phyloP scores from a whole-genome alignment of 2,113 vertebrate genomes.

The Melanostigma gelatinosum region DNA sequence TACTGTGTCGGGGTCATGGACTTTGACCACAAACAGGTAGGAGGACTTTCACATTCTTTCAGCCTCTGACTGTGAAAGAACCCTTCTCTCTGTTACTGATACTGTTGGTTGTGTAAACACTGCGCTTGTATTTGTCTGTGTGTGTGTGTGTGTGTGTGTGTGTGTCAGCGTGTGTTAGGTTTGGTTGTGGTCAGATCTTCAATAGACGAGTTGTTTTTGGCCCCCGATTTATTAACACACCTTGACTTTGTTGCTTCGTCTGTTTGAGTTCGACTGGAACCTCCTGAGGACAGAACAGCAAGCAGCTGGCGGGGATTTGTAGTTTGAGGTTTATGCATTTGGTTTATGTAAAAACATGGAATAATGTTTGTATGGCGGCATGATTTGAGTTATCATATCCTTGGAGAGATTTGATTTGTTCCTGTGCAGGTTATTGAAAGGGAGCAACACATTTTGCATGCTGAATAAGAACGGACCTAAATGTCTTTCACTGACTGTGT shows the following conservation, averaged over 20 bases:
- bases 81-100: constrained; percentile 19
- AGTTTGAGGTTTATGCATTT: constrained; percentile 16
- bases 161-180: neutral
- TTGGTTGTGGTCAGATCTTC: constrained; percentile 10
- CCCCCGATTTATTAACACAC: constrained; percentile 18
- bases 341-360: constrained; percentile 30
- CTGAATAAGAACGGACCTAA: neutral
- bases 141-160: constrained; percentile 6
- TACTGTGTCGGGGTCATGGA: constrained; percentile 96
- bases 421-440: constrained; percentile 6
- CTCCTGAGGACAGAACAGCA: constrained; percentile 18
- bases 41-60: neutral
- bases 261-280: constrained; percentile 6
- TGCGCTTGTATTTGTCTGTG: constrained; percentile 50
- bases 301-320: constrained; percentile 4
- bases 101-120: constrained; percentile 41
- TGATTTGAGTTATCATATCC: constrained; percentile 17
- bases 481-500: neutral
- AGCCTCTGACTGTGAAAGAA: neutral
- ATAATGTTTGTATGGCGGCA: neutral
- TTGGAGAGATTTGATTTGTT: neutral
- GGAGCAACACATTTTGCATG: neutral
- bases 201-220: constrained; percentile 22
- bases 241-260: constrained; percentile 10
- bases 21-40: constrained; percentile 94